phyloP scores from a whole-genome alignment of 2,113 vertebrate species.

The Crotalus helleri region DNA sequence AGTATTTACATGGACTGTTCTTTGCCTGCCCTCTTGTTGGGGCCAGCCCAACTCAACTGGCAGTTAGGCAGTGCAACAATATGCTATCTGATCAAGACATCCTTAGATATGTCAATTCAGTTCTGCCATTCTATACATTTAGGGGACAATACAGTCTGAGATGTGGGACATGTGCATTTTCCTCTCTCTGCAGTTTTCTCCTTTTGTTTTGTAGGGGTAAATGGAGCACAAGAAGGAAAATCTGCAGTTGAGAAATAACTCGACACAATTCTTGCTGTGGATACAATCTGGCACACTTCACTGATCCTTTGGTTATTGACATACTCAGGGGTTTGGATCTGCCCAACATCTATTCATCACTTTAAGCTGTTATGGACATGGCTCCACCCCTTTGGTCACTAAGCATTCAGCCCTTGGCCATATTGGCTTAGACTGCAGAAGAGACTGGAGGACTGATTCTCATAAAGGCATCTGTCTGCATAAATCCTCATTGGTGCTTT shows the following conservation, averaged over 20 bases:
- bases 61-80: neutral
- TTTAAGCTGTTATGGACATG: neutral
- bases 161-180: neutral
- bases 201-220: neutral
- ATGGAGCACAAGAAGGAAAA: neutral
- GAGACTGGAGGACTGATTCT: neutral
- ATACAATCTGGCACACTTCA: neutral
- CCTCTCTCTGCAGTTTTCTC: neutral
- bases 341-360: neutral
- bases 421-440: neutral
- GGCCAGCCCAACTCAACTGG: neutral
- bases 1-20: neutral
- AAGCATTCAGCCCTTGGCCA: neutral
- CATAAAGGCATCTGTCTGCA: neutral
- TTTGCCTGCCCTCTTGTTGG: neutral
- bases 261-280: neutral
- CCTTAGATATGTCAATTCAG: neutral
- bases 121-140: neutral
- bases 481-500: neutral
- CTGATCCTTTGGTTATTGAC: neutral
- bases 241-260: neutral
- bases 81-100: neutral
- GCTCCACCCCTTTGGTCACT: neutral
- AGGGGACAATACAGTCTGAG: neutral
- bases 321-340: neutral